These are phyloP conservation scores for Allobates femoralis DNA, from an alignment of 2,797 vertebrate species.

Conservation along the genomic window DNA sequence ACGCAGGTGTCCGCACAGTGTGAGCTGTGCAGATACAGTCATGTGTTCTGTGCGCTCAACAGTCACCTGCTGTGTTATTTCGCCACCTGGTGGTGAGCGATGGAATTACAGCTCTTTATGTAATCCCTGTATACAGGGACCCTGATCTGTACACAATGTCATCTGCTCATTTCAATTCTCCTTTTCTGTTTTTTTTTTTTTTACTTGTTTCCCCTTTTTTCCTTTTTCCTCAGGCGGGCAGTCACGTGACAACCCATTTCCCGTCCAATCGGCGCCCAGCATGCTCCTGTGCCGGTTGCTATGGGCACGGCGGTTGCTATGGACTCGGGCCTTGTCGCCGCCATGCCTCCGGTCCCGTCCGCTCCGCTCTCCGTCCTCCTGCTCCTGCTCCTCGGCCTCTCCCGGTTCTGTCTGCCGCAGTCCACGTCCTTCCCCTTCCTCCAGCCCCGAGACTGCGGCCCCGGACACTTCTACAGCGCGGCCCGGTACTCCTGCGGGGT, in stretches of 20 bases:
- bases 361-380: background rate
- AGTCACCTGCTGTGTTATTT: too few relatives aligned
- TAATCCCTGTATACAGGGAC: too few relatives aligned
- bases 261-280: slow-evolving; percentile 4
- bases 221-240: too few relatives aligned
- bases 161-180: too few relatives aligned
- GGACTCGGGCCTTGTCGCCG: background rate
- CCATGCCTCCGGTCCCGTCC: background rate
- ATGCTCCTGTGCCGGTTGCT: background rate
- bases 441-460: slow-evolving; percentile 30
- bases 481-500: slow-evolving; percentile 8
- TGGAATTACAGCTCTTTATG: too few relatives aligned
- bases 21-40: too few relatives aligned
- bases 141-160: too few relatives aligned
- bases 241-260: background rate
- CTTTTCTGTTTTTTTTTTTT: too few relatives aligned
- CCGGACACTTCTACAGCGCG: slow-evolving; percentile 33
- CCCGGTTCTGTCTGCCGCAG: background rate
- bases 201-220: too few relatives aligned
- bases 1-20: too few relatives aligned
- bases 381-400: background rate
- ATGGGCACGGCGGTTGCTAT: background rate
- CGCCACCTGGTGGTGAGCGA: too few relatives aligned
- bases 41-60: too few relatives aligned
- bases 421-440: background rate